These are phyloP conservation scores for Drosophila repleta DNA, from an alignment of 1,140 invertebrate species.

Conservation along the genomic window DNA sequence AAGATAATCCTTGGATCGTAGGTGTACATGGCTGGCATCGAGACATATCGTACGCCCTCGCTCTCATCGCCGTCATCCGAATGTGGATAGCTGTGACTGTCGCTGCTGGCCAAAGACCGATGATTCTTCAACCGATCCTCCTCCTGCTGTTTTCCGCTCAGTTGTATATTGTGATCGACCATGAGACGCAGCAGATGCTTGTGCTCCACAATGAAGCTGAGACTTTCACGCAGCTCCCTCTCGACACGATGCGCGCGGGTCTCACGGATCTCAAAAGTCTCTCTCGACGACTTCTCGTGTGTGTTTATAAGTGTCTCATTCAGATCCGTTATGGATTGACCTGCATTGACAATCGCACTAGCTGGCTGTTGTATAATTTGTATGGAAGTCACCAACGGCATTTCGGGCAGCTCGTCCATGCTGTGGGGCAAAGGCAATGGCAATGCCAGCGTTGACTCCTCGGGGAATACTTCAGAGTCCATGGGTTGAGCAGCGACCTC, in stretches of 20 bases:
- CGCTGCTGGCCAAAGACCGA: not conserved
- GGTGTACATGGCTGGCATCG: conserved; percentile 46
- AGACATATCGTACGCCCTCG: not conserved
- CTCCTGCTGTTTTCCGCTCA: conserved; percentile 20
- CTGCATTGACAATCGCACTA: not conserved
- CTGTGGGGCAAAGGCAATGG: not conserved
- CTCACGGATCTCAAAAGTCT: too few relatives aligned
- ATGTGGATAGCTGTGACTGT: not conserved
- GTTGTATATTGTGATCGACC: conserved; percentile 47
- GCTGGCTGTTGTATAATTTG: conserved; percentile 1
- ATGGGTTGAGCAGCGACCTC: too few relatives aligned
- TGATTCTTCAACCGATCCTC: not conserved
- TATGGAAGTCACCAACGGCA: conserved; percentile 30
- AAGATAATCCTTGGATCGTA: conserved; percentile 41
- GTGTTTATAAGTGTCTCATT: not conserved
- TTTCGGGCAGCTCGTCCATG: conserved; percentile 9
- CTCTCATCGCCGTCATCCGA: not conserved
- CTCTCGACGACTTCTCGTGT: not conserved
- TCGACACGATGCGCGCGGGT: not conserved
- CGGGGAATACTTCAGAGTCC: too few relatives aligned
- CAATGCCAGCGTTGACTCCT: too few relatives aligned
- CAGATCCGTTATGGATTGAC: not conserved
- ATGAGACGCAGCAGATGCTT: conserved; percentile 44
- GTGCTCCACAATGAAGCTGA: conserved; percentile 43
- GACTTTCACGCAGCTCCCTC: conserved; percentile 10